phyloP scores from a whole-genome alignment of 2,888 invertebrate genomes.

The Phaonia tiefii region DNA sequence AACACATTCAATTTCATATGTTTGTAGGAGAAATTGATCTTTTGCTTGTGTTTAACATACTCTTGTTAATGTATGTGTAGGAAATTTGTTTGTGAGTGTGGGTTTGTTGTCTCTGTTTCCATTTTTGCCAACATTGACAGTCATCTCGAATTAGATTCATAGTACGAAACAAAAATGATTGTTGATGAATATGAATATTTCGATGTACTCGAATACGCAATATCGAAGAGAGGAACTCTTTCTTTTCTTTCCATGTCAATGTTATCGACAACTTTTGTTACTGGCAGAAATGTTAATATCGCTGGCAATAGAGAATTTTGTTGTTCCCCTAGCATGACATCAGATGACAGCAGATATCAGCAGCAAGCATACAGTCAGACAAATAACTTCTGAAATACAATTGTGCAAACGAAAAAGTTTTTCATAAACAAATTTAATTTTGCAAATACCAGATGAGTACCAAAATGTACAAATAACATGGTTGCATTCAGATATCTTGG shows the following conservation, averaged over 20 bases:
- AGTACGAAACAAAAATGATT: conserved; percentile 4
- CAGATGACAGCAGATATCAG: background rate
- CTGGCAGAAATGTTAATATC: background rate
- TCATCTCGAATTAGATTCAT: background rate
- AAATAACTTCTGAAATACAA: background rate
- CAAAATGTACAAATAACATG: conserved; percentile 13
- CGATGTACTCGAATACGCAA: no score
- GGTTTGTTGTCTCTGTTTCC: background rate
- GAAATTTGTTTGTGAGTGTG: background rate
- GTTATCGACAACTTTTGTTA: background rate
- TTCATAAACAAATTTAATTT: conserved; percentile 59
- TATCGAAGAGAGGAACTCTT: no score
- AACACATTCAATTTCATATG: background rate
- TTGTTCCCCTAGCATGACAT: conserved; percentile 25
- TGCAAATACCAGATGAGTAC: conserved; percentile 52
- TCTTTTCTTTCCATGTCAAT: no score
- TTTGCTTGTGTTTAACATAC: background rate
- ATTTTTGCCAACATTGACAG: conserved; percentile 46
- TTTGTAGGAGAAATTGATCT: conserved; percentile 26
- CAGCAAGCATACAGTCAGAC: conserved; percentile 4
- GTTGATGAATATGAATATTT: conserved; percentile 45
- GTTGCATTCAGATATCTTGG: background rate
- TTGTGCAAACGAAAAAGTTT: background rate
- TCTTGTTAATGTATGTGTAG: background rate
- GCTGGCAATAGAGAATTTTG: background rate